Base-by-base conservation (phyloP, 2,797 vertebrate genomes). In the Clamator glandarius region DNA sequence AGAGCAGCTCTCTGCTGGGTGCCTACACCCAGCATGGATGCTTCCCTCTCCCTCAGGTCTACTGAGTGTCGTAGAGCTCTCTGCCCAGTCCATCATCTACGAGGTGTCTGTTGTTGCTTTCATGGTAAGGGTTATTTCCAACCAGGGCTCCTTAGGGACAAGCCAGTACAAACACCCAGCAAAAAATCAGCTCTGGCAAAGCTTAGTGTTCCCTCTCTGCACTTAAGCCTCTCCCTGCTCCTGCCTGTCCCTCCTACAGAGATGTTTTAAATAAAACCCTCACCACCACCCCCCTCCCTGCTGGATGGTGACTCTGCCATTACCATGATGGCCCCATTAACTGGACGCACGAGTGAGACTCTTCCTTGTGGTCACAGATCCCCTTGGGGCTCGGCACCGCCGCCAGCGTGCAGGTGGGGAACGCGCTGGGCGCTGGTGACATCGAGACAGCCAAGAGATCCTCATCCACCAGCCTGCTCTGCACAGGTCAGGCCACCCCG, bases 51-150 rank as follows among this genome's bases (percentile, higher is more conserved):
- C 61, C 44, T 25, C 85, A 99, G 99, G 98, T 90, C 93, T 99
- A 41, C 98, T 99, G 76, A 98, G 98, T 1, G 98, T 99, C 17
- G 74, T 98, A 7, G 98, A 99, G 87, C 98, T 99, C 33, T 99
- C 98, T 0, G 97, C 98, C 31, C 99, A 99, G 77, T 97, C 98
- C 7, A 58, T 99, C 57, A 95, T 99, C 39, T 98, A 97, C 2
- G 95, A 98, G 84, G 93, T 99, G 84, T 90, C 98, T 23, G 97
- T 92, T 2, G 25, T 98, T 5, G 96, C 97, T 44, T 98, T 97
- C 89, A 98, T 98, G 98, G 99, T 99, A 97, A 98, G 96, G 39
- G 6, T 54, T 51, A 2, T 44, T 67, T 35, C 52, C 6, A 10
- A 35, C 14, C 28, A 57, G 51, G 55, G 33, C 19, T 73, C 59